phyloP scores from a whole-genome alignment of 1,140 invertebrate genomes.

The Potamilus streckersoni region DNA sequence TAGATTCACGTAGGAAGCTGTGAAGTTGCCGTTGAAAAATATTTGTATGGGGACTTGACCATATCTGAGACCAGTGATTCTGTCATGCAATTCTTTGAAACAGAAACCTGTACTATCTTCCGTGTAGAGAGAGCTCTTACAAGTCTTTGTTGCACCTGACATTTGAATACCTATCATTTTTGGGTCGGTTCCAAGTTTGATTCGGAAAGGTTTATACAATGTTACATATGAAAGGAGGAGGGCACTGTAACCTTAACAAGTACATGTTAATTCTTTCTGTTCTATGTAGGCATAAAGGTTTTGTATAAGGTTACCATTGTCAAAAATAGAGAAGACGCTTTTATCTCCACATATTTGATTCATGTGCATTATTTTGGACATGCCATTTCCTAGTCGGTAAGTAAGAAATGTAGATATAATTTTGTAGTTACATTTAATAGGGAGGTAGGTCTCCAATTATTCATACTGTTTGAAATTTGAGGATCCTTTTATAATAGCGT shows the following conservation, averaged over 20 bases:
- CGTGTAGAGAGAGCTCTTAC: slow-evolving; percentile 1
- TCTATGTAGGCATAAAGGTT: slow-evolving; percentile 42
- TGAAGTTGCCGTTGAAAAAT: too few species aligned
- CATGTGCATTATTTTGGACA: too few species aligned
- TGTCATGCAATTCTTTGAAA: too few species aligned
- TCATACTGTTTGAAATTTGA: neutral
- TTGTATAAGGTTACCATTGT: slow-evolving; percentile 41
- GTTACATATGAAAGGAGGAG: slow-evolving; percentile 24
- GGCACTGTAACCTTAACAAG: slow-evolving; percentile 63
- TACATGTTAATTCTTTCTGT: slow-evolving; percentile 28
- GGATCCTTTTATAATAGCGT: slow-evolving; percentile 40
- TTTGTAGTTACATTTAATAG: slow-evolving; percentile 13
- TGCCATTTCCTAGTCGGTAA: slow-evolving; percentile 4
- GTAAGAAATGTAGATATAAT: neutral
- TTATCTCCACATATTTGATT: slow-evolving; percentile 13
- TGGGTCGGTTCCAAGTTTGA: slow-evolving; percentile 22
- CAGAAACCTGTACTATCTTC: slow-evolving; percentile 8
- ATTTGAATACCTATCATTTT: slow-evolving; percentile 38
- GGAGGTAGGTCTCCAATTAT: slow-evolving; percentile 42
- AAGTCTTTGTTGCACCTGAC: slow-evolving; percentile 28
- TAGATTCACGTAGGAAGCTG: too few species aligned
- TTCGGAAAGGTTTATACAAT: slow-evolving; percentile 59
- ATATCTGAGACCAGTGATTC: too few species aligned
- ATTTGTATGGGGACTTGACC: too few species aligned
- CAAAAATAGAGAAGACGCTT: slow-evolving; percentile 34